Evolutionary conservation across 2,113 vertebrate species (phyloP), one percentile per base, ranked within the genome.

Genomic region (Spilogale gracilis): DNA sequence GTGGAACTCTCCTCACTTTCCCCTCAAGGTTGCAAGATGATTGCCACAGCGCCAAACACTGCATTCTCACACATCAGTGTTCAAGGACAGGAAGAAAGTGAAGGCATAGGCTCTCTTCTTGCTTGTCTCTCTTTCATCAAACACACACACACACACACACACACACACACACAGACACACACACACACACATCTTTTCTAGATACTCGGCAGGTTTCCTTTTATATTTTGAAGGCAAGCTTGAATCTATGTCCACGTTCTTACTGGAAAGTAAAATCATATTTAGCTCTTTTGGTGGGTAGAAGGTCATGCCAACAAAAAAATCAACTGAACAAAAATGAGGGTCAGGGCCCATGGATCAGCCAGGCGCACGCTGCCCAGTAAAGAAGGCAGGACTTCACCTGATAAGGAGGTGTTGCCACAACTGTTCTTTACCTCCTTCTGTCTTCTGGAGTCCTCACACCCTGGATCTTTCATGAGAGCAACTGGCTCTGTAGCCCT

Each of bases 1-100:
- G 61, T 91, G 58, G 48, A 60, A 21, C 58, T 95, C 81, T 85
- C 17, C 82, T 67, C 17, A 2, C 32, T 56, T 52, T 89, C 45
- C 18, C 30, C 43, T 78, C 43, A 23, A 13, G 52, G 38, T 52
- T 85, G 43, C 25, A 2, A 54, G 65, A 74, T 48, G 67, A 63
- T 56, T 61, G 23, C 65, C 43, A 82, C 56, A 82, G 30, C 16
- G 5, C 80, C 38, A 56, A 48, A 58, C 61, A 23, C 21, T 27
- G n/a, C 8, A n/a, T 56, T 65, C 76, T 65, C 56, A 74, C 16
- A 56, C 20, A 45, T 48, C 17, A 67, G 2, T 13, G 45, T 73
- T 80, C 82, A 81, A 81, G 73, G 56, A 25, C 65, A 65, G 76
- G 56, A 88, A 92, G 65, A 65, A 82, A 96, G 76, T 74, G 65